Evolutionary conservation across 2,888 invertebrate genomes (phyloP).

Genomic region (Chrysolina haemoptera): DNA sequence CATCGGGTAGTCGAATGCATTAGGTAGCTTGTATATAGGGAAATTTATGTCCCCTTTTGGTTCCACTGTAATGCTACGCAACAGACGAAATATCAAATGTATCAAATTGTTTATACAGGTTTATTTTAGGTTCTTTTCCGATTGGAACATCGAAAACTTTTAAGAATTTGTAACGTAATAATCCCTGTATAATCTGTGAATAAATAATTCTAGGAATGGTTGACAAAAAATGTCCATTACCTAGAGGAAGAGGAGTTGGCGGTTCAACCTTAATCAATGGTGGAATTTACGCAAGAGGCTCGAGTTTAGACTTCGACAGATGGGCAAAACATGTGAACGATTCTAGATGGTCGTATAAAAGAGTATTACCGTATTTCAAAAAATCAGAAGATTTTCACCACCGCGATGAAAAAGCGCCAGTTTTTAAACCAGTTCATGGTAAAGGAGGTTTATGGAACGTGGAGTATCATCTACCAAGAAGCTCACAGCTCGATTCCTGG

Average conservation of each 20-base stretch:
- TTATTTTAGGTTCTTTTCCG: too few species aligned
- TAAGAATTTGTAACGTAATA: too few species aligned
- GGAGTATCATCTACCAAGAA: slow-evolving; percentile 38
- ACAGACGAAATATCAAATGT: too few species aligned
- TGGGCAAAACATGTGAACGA: slow-evolving; percentile 67
- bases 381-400: slow-evolving; percentile 32
- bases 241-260: slow-evolving; percentile 71
- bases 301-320: slow-evolving; percentile 68
- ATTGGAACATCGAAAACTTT: too few species aligned
- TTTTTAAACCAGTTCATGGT: slow-evolving; percentile 38
- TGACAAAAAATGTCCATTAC: slow-evolving; percentile 59
- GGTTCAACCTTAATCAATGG: slow-evolving; percentile 71
- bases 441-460: slow-evolving; percentile 35
- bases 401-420: slow-evolving; percentile 30
- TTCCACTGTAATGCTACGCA: too few species aligned
- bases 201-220: slow-evolving; percentile 47
- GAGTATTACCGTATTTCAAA: slow-evolving; percentile 70
- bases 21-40: too few species aligned
- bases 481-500: slow-evolving; percentile 69
- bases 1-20: too few species aligned
- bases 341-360: slow-evolving; percentile 72
- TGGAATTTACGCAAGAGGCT: slow-evolving; percentile 71
- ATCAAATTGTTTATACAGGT: too few species aligned
- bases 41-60: too few species aligned
- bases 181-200: too few species aligned